These are phyloP conservation scores for Campaea margaritaria DNA, from an alignment of 2,888 invertebrate genomes.

Conservation along the genomic window DNA sequence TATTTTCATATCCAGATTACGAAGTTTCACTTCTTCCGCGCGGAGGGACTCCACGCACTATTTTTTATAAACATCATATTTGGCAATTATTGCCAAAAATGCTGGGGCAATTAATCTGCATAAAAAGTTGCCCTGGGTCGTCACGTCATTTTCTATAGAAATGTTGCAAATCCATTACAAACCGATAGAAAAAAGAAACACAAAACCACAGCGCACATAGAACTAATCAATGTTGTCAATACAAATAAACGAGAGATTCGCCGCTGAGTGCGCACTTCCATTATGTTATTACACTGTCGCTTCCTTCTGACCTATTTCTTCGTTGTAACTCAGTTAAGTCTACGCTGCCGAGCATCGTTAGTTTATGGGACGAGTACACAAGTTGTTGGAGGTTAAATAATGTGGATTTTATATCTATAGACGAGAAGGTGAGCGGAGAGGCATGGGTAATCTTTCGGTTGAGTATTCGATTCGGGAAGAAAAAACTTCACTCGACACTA, in stretches of 20 bases:
- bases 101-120: too few relatives aligned
- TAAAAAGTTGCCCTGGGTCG: too few relatives aligned
- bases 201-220: constrained; percentile 8
- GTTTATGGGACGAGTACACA: constrained; percentile 22
- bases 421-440: background rate
- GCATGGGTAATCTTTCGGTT: too few relatives aligned
- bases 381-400: constrained; percentile 19
- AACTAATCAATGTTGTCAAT: constrained; percentile 38
- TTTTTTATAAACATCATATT: too few relatives aligned
- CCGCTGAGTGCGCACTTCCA: constrained; percentile 35
- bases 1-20: too few relatives aligned
- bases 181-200: constrained; percentile 7
- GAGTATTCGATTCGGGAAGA: too few relatives aligned
- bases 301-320: constrained; percentile 38
- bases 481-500: too few relatives aligned
- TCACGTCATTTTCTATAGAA: too few relatives aligned
- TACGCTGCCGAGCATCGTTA: constrained; percentile 25
- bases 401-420: constrained; percentile 11
- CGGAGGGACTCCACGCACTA: too few relatives aligned
- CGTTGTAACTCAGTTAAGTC: constrained; percentile 29
- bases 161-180: constrained; percentile 4
- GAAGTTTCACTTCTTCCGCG: too few relatives aligned
- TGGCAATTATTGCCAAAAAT: too few relatives aligned
- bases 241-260: constrained; percentile 31
- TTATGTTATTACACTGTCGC: constrained; percentile 34